Evolutionary conservation across 2,797 vertebrate species (phyloP), one percentile per base, ranked within the genome.

Genomic region (Muscicapa comitata): DNA sequence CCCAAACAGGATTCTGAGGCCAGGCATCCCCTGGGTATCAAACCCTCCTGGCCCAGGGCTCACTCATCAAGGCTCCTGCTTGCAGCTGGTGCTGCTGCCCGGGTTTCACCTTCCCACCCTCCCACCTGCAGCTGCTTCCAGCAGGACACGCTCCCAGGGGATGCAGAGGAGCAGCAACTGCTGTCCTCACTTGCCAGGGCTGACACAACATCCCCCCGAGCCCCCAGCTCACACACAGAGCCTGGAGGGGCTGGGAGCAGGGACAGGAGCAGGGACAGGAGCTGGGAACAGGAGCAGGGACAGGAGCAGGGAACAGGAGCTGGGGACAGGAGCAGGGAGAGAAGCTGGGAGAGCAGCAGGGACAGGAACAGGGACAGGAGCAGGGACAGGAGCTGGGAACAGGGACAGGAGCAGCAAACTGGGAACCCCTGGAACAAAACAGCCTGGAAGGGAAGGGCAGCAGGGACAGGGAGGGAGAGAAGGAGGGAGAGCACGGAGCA

Each of bases 181-280:
- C 43, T 20, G 20, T 11, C 43, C 43, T 43, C 43, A 20, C 43
- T 10, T 43, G 19, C 21, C 43, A 11, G 43, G 19, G 43, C 42
- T 47, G 54, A 9, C 3, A 0, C 8, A 10, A 14, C 29, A 3
- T 2, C 73, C 62, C 23, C 23, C 24, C 17, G 31, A 11, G 37
- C 4, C 38, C 21, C 68, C 55, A 5, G 59, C 7, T 9, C n/a
- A 6, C 0, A 0, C 43, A 1, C 26, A 7, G 67, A 76, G 59
- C 67, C 7, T 2, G 25, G 21, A 62, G 15, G 59, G 50, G 61
- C 45, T 25, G 45, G 45, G 43, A 54, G 45, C 77, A 45, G 76
- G 66, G 51, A 61, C 70, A 5, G 54, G 40, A 54, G 50, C 40
- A 8, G 40, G 40, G 40, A 40, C 40, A 40, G 40, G 40, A 42